Base-by-base conservation (phyloP, 2,888 invertebrate genomes). In the Polyploca ridens region DNA sequence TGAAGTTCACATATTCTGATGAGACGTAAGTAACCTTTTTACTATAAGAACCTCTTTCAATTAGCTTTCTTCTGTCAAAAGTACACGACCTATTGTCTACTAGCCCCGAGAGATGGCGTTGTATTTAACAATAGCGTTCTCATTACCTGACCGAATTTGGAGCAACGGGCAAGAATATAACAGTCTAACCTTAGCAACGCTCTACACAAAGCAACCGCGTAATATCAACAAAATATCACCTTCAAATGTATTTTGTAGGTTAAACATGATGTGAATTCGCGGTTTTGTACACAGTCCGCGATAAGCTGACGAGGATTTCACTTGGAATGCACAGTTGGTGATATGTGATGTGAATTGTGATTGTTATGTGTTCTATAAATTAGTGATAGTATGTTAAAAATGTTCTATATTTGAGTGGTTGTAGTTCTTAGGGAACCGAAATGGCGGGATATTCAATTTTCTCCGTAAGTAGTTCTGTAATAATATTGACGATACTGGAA, bases 1-100 rank as follows among this genome's bases (percentile, higher is more conserved):
- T 99, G 98, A 98, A 97, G 85, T 98, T 98, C 84, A 98, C 98
- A 33, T 98, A 98, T 85, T 98, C 97, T 67, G 99, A 99, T 90
- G 98, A 98, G 75, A 97, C 97, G 99, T 99, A 88, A 96, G 96
- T 95, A 76, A 63, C 72, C 64, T 67, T 61, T 62, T 64, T 64
- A 62, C 44, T 59, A 59, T 62, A 7, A 49, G 33, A 14, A 41
- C 19, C 46, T 61, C 33, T 33, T n/a, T 44, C 16, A n/a, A 19
- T 11, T 49, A 41, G 33, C 35, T 11, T 60, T 63, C 63, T 60
- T 62, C 63, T 16, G 61, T 54, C 57, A 33, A 8, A n/a, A 6
- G 11, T 57, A 63, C 54, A 41, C 14, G 58, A 67, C 33, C 57
- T 70, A 41, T 62, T 81, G 69, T 69, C 8, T 35, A 4, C n/a